These are phyloP conservation scores for Ochotona curzoniae DNA, from an alignment of 2,113 vertebrate genomes.

Conservation along the genomic window DNA sequence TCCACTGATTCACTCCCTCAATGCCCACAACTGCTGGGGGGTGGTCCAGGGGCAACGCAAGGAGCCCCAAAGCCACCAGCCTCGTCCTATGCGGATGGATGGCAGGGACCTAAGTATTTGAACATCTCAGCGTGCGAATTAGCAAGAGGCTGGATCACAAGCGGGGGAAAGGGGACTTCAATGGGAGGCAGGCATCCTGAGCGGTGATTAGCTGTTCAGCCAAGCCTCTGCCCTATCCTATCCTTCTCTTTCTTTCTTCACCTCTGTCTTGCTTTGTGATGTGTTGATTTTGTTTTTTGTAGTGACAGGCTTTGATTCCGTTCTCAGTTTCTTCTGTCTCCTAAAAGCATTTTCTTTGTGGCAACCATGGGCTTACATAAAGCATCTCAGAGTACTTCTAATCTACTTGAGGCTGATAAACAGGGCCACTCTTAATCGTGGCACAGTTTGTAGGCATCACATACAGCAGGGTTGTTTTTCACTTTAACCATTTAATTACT, in stretches of 20 bases:
- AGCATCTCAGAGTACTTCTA: not conserved
- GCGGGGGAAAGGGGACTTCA: no score
- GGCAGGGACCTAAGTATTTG: no score
- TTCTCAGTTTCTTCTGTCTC: not conserved
- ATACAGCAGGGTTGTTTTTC: slow-evolving; percentile 25
- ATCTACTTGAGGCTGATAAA: slow-evolving; percentile 10
- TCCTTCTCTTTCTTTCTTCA: not conserved
- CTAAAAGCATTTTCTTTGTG: slow-evolving; percentile 17
- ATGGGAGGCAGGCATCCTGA: no score
- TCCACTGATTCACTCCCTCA: no score
- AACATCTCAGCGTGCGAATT: no score
- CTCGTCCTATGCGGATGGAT: no score
- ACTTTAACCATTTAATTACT: slow-evolving; percentile 56
- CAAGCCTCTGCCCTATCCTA: not conserved
- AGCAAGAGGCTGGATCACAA: no score
- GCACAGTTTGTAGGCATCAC: slow-evolving; percentile 27
- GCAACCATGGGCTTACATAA: not conserved
- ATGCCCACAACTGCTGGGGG: no score
- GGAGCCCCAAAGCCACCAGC: no score
- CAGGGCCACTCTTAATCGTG: slow-evolving; percentile 12
- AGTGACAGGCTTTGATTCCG: not conserved
- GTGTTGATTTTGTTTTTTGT: not conserved
- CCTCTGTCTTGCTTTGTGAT: not conserved
- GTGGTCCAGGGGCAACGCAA: no score
- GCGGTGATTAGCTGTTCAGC: no score